phyloP scores from a whole-genome alignment of 2,888 invertebrate genomes.

The Callyntrura sp. region DNA sequence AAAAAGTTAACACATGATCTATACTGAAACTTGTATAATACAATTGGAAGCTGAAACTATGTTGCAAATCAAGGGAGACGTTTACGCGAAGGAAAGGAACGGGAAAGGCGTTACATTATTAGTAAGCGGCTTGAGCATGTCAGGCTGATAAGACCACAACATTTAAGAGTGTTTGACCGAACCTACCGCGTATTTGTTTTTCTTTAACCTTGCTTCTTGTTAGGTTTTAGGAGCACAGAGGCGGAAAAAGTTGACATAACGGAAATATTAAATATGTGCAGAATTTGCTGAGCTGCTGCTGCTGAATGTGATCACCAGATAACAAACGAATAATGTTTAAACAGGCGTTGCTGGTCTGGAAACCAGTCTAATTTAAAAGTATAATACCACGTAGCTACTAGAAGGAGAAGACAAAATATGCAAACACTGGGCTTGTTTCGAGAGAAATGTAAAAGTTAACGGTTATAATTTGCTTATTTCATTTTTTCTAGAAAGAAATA shows the following conservation, averaged over 20 bases:
- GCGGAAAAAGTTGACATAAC: not conserved
- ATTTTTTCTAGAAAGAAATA: too few relatives aligned
- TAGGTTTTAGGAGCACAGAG: not conserved
- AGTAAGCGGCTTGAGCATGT: constrained; percentile 17
- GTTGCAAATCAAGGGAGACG: not conserved
- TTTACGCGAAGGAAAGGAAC: not conserved
- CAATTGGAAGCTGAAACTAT: not conserved
- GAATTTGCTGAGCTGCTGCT: not conserved
- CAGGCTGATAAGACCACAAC: constrained; percentile 20
- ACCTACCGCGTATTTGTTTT: not conserved
- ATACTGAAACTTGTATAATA: not conserved
- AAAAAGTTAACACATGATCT: not conserved
- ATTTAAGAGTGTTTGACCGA: not conserved
- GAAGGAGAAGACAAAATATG: too few relatives aligned
- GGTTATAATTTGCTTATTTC: too few relatives aligned
- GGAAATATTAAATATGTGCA: not conserved
- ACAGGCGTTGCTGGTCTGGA: not conserved
- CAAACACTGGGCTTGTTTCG: too few relatives aligned
- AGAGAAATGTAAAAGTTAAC: too few relatives aligned
- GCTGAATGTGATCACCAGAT: not conserved
- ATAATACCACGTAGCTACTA: too few relatives aligned
- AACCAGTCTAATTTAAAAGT: too few relatives aligned
- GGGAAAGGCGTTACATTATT: constrained; percentile 18
- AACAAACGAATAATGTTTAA: constrained; percentile 4
- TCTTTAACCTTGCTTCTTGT: constrained; percentile 6